Base-by-base conservation (phyloP, 1,140 invertebrate genomes). In the Palaemon carinicauda region DNA sequence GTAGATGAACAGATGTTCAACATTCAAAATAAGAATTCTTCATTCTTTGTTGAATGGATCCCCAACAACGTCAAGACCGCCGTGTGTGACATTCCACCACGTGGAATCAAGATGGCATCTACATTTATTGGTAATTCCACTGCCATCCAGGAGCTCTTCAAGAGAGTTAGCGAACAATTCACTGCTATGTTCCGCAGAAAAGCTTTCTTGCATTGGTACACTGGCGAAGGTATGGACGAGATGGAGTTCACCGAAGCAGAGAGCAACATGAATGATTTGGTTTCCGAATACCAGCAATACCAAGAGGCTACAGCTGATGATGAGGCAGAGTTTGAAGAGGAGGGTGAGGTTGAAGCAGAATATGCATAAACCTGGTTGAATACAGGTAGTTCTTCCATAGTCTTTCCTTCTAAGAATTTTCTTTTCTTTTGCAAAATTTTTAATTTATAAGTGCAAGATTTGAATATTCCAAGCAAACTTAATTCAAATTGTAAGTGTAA, bases 111-210 rank as follows among this genome's bases (percentile, higher is more conserved):
- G 65, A 69, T 69, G 65, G 65, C 65, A 15, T 24, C 65, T 17
- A 69, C 65, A 14, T 69, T 69, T 21, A 69, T 69, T 31, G 65
- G 65, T 14, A 69, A 69, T 15, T 69, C 65, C 24, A 69, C 65
- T 31, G 65, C 65, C n/a, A 69, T 69, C 65, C 65, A 69, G n/a
- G 65, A 69, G n/a, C 24, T 69, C 65, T 69, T 69, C 65, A 69
- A 69, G 65, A 24, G 65, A 24, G 29, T 69, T 31, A 15, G 24
- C 4, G 65, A 69, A 31, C 65, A 69, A 15, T 69, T 69, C 65
- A 69, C 65, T 12, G 65, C 65, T 27, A 69, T 69, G 65, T 69
- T 69, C 65, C 15, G 65, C 24, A 24, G 65, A 3, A 69, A 69
- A 31, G 65, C 65, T 69, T 69, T 69, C 65, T 31, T 69, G 24